Base-by-base conservation (phyloP, 2,797 vertebrate species). In the Nyctibius grandis region DNA sequence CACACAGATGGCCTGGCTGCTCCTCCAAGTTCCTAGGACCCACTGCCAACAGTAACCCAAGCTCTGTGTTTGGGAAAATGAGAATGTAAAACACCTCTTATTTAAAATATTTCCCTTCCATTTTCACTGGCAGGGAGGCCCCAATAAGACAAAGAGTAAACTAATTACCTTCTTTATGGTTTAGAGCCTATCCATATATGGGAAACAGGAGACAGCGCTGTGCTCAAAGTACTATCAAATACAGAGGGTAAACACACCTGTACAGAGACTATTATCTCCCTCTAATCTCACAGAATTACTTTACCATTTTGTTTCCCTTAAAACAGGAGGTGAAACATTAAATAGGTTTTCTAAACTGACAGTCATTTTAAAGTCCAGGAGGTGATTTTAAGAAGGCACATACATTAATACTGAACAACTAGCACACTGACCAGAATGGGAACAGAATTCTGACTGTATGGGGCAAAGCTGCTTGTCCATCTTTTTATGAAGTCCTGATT, bases 61-160 rank as follows among this genome's bases (percentile, higher is more conserved):
- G 9, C 28, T 75, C 25, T 8, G 54, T 10, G 5, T n/a, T 85
- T 91, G 20, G n/a, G 54, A 90, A 84, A 93, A 57, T 12, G 6
- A 94, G 63, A 82, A 67, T 12, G 16, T 22, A 76, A 91, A 90
- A 60, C 21, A 72, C 22, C 57, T 8, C 3, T 94, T 75, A 70
- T 68, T 79, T 87, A 34, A 89, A 92, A 22, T 53, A 85, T 15
- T 85, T 91, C 36, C 54, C 34, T 74, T 79, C 68, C 40, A 29
- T 73, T 84, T 84, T 78, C 50, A 56, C 40, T 88, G 80, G 69
- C 23, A 80, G 33, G 33, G 6, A 84, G 25, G 63, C 40, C 36
- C 11, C 82, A 28, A 29, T 88, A 88, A 51, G 91, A 85, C 28
- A 86, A 70, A 93, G 42, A 75, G 44, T 77, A 84, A 89, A 89